Conservation (phyloP, 92 coral and sea anemone species). For the Diadumene lineata region DNA sequence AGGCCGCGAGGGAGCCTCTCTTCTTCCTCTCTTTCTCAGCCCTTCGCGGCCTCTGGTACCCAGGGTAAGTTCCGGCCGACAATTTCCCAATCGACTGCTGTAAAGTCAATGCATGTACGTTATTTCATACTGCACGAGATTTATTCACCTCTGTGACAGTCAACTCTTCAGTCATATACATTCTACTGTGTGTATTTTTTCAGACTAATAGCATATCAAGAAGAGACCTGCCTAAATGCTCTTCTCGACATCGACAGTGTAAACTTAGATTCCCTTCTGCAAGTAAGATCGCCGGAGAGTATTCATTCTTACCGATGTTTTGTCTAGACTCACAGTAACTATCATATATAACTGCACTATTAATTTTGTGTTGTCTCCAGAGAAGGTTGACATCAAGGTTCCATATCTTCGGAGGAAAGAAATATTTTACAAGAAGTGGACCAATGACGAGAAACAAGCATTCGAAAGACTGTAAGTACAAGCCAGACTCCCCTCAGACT, state of each 20-base stretch:
- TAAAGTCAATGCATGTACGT: too few species aligned
- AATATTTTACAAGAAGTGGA: constrained; percentile 23
- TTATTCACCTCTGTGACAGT: too few species aligned
- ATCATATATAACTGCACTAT: not conserved
- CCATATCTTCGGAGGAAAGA: constrained; percentile 9
- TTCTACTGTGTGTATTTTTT: not conserved
- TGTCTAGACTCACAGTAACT: not conserved
- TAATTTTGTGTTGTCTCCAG: not conserved
- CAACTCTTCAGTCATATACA: not conserved
- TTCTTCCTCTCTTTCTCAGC: too few species aligned
- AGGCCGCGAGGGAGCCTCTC: too few species aligned
- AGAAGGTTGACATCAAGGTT: not conserved
- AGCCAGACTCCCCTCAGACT: too few species aligned
- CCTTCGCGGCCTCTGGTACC: too few species aligned
- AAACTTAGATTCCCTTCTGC: too few species aligned
- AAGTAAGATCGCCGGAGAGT: too few species aligned
- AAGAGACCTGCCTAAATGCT: constrained; percentile 11
- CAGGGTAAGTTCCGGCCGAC: too few species aligned
- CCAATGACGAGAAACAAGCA: not conserved
- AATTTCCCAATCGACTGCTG: too few species aligned
- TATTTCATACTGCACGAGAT: too few species aligned
- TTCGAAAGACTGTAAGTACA: constrained; percentile 25
- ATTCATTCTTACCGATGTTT: too few species aligned
- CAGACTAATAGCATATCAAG: constrained; percentile 6
- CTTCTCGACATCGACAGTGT: not conserved